Evolutionary conservation across 2,113 vertebrate genomes (phyloP), one percentile per base, ranked within the genome.

Genomic region (Leptobrachium leishanense): DNA sequence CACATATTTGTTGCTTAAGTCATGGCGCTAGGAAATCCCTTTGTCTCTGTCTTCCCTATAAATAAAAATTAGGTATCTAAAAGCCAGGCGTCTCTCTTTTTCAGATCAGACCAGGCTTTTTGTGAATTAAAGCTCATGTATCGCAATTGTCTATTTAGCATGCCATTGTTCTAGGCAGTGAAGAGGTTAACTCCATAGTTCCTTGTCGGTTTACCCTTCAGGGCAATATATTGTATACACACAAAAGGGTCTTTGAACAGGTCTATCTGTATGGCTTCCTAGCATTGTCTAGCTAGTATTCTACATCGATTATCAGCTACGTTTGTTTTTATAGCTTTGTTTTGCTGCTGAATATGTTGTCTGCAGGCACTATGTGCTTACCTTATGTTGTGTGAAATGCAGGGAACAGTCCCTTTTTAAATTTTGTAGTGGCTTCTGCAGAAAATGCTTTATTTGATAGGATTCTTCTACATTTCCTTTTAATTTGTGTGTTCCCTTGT

Each of bases 321-420:
- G 63, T 65, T 65, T 65, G 63, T 65, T 65, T 65, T 65, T 65
- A 13, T n/a, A 43, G 65, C 8, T 68, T 68, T 68, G 8, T 68
- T 68, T 68, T 20, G 9, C 1, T 13, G 43, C 65, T 68, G 40
- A 12, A 42, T 3, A 9, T 39, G 11, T 68, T 68, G 65, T 20
- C 65, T 43, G 41, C 65, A 68, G 65, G 39, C 40, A 68, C 40
- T 2, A 2, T 68, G 40, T 68, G 11, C 65, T 12, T 68, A 11
- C 65, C 39, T 42, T 9, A 65, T 40, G 39, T 15, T 65, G 63
- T 5, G n/a, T 65, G 11, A 9, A 54, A 54, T 6, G 11, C 6
- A 54, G 50, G 20, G 20, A 54, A 54, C 50, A 54, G 6, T 11
- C 6, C 50, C 50, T 54, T 54, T 54, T 31, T 31, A 31, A 31